phyloP scores from a whole-genome alignment of 1,140 invertebrate genomes.

The Neodiprion pinetum region DNA sequence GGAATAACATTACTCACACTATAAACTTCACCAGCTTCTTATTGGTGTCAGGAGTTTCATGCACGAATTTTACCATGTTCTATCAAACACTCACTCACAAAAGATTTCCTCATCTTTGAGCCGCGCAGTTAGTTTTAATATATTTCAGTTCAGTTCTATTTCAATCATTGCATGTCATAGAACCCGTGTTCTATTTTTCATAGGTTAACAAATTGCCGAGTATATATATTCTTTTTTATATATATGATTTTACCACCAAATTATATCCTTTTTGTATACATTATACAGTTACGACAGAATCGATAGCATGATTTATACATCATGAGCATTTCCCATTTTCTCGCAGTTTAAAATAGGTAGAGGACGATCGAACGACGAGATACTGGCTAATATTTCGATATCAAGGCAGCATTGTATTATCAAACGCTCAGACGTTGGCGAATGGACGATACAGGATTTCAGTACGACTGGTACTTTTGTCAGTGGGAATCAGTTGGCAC shows the following conservation, averaged over 20 bases:
- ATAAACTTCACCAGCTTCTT: background rate
- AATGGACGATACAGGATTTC: conserved; percentile 55
- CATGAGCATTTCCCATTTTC: conserved; percentile 27
- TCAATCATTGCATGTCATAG: no score
- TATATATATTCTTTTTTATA: background rate
- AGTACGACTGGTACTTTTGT: conserved; percentile 62
- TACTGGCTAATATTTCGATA: conserved; percentile 59
- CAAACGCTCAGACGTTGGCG: conserved; percentile 43
- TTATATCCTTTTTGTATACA: no score
- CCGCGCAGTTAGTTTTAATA: no score
- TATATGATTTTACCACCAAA: background rate
- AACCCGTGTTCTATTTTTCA: no score
- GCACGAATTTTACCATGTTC: background rate
- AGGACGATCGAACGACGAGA: conserved; percentile 52
- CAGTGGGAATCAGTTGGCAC: conserved; percentile 54
- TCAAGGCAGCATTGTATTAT: conserved; percentile 64
- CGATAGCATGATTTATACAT: no score
- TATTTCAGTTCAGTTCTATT: no score
- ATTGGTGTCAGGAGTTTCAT: background rate
- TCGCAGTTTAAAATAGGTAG: conserved; percentile 63
- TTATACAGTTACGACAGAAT: no score
- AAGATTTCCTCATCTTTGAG: no score
- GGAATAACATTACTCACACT: background rate
- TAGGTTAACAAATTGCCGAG: no score
- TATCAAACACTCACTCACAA: no score